Evolutionary conservation across 2,797 vertebrate genomes (phyloP), one percentile per base, ranked within the genome.

Genomic region (Pagetopsis macropterus): DNA sequence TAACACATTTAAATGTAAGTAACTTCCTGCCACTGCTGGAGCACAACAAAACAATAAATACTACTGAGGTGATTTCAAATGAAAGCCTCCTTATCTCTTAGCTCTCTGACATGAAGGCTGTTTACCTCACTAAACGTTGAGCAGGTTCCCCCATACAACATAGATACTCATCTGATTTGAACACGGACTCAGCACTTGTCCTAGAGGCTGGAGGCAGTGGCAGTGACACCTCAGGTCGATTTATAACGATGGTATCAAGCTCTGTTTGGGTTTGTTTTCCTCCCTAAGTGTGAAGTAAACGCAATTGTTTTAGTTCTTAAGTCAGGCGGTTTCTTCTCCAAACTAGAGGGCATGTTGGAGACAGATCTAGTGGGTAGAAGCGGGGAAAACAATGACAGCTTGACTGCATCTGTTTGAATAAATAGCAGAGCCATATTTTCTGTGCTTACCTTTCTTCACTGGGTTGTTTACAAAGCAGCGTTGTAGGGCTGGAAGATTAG

Each of bases 231-330:
- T 72, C 64, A 56, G 72, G 31, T 72, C 44, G 21, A 9, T 56
- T 52, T 68, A 40, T 43, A 48, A 62, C 16, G 23, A 16, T 15
- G 14, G 10, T n/a, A 69, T 41, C 56, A 64, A 45, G 41, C 15
- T 65, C 23, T 31, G 49, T 60, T 70, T 58, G 16, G 49, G 64
- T 71, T 71, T 57, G 73, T 75, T 70, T 75, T 75, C 43, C 45
- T 62, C 37, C 51, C 2, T 3, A 6, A 50, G 61, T 40, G 50
- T 40, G 7, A 62, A 51, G 46, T 12, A n/a, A 61, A 17, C 6
- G 40, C n/a, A 12, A 59, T 21, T 60, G 63, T 19, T 79, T 57
- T 75, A 41, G n/a, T 27, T 48, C 33, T 51, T 3, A 15, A 23
- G 31, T 52, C 45, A 19, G 23, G 9, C 44, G 50, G 19, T 43